Percentiles rank a stretch among this genome's conserved stretches.
These are phyloP conservation scores for Metopia argyrocephala DNA, from an alignment of 2,888 invertebrate genomes.

Conservation along the genomic window DNA sequence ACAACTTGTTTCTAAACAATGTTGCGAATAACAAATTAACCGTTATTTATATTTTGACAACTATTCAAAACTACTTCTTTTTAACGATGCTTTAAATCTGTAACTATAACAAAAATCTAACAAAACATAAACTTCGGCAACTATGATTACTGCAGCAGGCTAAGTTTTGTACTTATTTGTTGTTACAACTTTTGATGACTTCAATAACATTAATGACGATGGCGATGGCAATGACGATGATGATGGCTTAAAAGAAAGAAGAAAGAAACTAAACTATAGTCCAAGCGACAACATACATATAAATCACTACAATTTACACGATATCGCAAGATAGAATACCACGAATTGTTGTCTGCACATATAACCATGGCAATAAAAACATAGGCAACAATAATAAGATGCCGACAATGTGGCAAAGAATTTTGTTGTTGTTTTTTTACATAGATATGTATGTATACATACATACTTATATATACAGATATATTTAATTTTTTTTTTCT, in stretches of 20 bases:
- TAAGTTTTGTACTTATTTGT: slow-evolving; percentile 1
- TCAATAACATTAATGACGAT: slow-evolving; percentile 36
- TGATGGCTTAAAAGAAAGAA: slow-evolving; percentile 16
- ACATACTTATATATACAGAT: neutral
- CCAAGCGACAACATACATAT: slow-evolving; percentile 50
- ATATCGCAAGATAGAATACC: slow-evolving; percentile 40
- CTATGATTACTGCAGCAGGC: neutral
- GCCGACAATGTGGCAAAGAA: slow-evolving; percentile 47
- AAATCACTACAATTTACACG: slow-evolving; percentile 57
- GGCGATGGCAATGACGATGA: slow-evolving; percentile 22
- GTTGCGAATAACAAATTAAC: slow-evolving; percentile 36
- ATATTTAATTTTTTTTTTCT: neutral
- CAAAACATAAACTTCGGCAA: neutral
- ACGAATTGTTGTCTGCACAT: slow-evolving; percentile 3
- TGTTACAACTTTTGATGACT: slow-evolving; percentile 33
- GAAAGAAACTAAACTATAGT: too few relatives aligned
- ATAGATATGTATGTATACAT: neutral
- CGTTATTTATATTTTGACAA: slow-evolving; percentile 30
- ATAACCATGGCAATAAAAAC: neutral
- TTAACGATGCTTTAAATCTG: slow-evolving; percentile 3
- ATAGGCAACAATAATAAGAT: slow-evolving; percentile 32
- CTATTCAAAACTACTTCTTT: slow-evolving; percentile 25
- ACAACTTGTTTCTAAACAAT: neutral
- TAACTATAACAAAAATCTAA: slow-evolving; percentile 33
- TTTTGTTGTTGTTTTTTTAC: neutral